Percentiles rank a stretch among this genome's conserved stretches.
Conservation (phyloP, 1,140 invertebrate genomes). For the Colletes gigas region DNA sequence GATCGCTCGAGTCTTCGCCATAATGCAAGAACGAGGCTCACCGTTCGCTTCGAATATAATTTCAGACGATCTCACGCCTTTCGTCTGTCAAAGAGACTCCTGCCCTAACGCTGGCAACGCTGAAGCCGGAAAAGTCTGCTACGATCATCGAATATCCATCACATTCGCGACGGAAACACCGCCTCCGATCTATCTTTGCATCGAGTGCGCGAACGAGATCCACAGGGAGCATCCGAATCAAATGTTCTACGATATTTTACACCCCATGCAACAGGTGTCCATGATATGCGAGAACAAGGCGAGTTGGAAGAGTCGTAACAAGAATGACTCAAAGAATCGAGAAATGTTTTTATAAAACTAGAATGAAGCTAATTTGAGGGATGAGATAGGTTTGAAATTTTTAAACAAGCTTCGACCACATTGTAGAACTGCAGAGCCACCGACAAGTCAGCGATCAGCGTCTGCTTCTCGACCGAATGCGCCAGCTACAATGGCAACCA, state of each 20-base stretch:
- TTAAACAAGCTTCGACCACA: too few species aligned
- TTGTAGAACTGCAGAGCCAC: conserved; percentile 93
- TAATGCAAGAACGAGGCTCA: background rate
- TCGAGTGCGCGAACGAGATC: conserved; percentile 97
- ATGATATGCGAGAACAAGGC: conserved; percentile 99
- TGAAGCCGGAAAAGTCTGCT: conserved; percentile 95
- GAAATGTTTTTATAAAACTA: too few species aligned
- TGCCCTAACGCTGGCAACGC: conserved; percentile 91
- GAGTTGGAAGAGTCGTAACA: conserved; percentile 29
- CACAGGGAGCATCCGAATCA: conserved; percentile 91
- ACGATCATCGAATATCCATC: conserved; percentile 92
- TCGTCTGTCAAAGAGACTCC: conserved; percentile 92
- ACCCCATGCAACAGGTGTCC: conserved; percentile 96
- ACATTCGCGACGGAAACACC: conserved; percentile 92
- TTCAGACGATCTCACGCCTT: conserved; percentile 87
- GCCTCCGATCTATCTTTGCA: conserved; percentile 97
- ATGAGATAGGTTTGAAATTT: too few species aligned
- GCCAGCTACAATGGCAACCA: conserved; percentile 97
- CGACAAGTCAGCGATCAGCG: conserved; percentile 96
- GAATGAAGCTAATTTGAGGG: too few species aligned
- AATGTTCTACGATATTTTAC: conserved; percentile 94
- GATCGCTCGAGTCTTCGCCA: background rate
- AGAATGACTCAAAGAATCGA: too few species aligned
- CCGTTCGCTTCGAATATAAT: background rate
- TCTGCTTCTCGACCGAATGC: conserved; percentile 98